Conservation (phyloP, 2,797 vertebrate genomes). For the Zalophus californianus region DNA sequence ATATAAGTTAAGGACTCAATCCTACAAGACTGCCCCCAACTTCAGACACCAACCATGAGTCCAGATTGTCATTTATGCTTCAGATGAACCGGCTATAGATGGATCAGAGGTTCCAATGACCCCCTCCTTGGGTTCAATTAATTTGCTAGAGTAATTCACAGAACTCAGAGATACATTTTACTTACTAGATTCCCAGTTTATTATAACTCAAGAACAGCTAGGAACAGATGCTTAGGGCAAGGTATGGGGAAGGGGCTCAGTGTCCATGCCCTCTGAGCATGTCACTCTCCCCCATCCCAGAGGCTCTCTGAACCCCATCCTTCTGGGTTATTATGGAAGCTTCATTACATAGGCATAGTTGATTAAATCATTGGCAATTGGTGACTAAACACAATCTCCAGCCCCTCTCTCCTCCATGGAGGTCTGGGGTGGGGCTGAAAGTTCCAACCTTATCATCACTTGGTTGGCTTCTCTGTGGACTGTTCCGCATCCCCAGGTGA, state of each 20-base stretch:
- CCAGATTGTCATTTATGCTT: neutral
- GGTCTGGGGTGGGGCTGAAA: neutral
- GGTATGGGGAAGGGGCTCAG: neutral
- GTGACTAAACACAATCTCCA: neutral
- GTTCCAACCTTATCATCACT: neutral
- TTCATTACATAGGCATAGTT: neutral
- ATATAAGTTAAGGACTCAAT: neutral
- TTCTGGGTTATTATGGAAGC: neutral
- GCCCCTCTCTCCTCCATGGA: neutral
- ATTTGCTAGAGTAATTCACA: neutral
- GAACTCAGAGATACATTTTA: neutral
- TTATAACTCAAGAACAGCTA: neutral
- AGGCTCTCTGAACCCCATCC: neutral
- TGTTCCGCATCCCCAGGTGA: neutral
- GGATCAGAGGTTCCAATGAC: neutral
- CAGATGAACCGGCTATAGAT: neutral
- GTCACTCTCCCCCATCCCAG: neutral
- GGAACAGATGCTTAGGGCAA: neutral
- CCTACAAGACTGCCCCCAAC: neutral
- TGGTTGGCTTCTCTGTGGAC: neutral
- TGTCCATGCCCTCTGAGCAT: neutral
- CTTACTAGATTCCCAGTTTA: neutral
- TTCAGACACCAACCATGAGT: neutral
- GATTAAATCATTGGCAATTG: neutral
- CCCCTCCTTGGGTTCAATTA: neutral